Evolutionary conservation across 2,797 vertebrate genomes (phyloP).

Genomic region (Pitangus sulphuratus): DNA sequence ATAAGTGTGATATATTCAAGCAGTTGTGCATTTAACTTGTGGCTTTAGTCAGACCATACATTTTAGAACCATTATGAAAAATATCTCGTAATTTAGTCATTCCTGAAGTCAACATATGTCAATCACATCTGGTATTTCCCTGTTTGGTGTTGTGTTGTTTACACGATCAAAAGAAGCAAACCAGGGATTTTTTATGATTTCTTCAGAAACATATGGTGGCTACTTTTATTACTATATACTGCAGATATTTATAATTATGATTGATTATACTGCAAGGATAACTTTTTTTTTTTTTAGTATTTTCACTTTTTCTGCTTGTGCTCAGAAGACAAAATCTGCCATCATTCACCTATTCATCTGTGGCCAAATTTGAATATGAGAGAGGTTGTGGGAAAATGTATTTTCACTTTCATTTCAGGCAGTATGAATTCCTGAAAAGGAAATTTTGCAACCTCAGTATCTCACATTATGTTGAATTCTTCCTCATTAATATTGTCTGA

Average conservation of each 20-base stretch:
- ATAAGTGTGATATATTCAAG: background rate
- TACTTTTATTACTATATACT: background rate
- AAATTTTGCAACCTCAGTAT: background rate
- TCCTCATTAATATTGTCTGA: background rate
- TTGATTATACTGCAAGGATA: background rate
- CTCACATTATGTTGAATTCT: background rate
- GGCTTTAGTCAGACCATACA: background rate
- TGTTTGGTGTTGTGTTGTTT: background rate
- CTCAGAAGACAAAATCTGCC: background rate
- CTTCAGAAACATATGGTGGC: background rate
- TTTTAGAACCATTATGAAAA: background rate
- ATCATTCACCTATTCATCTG: background rate
- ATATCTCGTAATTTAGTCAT: background rate
- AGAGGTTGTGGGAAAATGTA: background rate
- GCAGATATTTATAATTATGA: background rate
- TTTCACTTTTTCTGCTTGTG: background rate
- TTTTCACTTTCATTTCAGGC: background rate
- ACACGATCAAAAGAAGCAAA: background rate
- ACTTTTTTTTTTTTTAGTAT: background rate
- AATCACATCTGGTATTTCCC: background rate
- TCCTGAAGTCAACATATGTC: background rate
- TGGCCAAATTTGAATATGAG: background rate
- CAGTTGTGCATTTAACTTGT: background rate
- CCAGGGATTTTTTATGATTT: background rate
- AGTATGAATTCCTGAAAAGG: background rate